phyloP scores from a whole-genome alignment of 2,888 invertebrate genomes.

The Clanis bilineata region DNA sequence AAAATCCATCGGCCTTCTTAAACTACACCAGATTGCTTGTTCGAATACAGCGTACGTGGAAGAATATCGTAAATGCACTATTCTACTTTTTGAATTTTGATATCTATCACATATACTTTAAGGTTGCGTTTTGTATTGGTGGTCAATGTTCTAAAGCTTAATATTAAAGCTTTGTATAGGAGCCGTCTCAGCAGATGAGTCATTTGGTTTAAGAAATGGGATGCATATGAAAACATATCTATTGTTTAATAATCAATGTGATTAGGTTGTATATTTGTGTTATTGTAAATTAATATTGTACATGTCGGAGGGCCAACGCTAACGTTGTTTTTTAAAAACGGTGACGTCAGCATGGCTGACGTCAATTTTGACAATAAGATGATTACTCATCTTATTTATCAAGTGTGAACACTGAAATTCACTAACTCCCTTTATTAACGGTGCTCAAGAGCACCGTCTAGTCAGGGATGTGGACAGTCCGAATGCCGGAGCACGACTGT shows the following conservation, averaged over 20 bases:
- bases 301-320: too few relatives aligned
- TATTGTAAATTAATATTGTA: slow-evolving; percentile 52
- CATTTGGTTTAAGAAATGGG: slow-evolving; percentile 66
- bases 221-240: slow-evolving; percentile 36
- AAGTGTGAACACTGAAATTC: too few relatives aligned
- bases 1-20: background rate
- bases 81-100: background rate
- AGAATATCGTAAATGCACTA: background rate
- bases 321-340: too few relatives aligned
- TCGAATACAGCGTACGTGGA: background rate
- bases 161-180: background rate
- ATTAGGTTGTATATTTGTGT: slow-evolving; percentile 41
- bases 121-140: background rate
- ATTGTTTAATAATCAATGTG: slow-evolving; percentile 57
- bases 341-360: too few relatives aligned
- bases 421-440: too few relatives aligned
- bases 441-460: too few relatives aligned
- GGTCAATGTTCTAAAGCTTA: background rate
- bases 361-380: too few relatives aligned
- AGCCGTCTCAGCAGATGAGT: slow-evolving; percentile 47
- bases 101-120: background rate
- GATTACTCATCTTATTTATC: too few relatives aligned
- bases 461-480: too few relatives aligned
- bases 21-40: background rate
- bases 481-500: too few relatives aligned